Evolutionary conservation across 2,113 vertebrate species (phyloP).

Genomic region (Mungos mungo): DNA sequence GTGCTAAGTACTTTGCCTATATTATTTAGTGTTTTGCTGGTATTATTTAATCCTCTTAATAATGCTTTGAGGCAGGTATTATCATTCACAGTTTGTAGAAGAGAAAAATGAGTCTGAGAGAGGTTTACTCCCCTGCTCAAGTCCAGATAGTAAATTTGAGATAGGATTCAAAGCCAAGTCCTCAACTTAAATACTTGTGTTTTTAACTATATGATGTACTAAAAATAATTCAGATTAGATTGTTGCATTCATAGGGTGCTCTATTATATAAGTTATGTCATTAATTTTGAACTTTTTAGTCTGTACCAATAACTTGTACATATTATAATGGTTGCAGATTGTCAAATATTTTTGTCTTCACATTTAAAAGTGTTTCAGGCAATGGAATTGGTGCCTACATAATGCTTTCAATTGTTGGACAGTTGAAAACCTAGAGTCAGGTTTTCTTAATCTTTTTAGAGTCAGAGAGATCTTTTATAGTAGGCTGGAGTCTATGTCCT

Average conservation of each 20-base stretch:
- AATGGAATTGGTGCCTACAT: neutral
- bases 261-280: neutral
- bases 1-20: constrained; percentile 7
- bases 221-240: neutral
- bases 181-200: constrained; percentile 29
- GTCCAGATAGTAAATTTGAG: constrained; percentile 19
- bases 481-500: neutral
- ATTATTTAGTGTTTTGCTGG: neutral
- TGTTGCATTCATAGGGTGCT: neutral
- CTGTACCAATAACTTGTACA: neutral
- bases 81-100: constrained; percentile 45
- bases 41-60: constrained; percentile 10
- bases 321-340: neutral
- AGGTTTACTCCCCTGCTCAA: constrained; percentile 14
- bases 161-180: constrained; percentile 17
- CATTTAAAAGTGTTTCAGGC: neutral
- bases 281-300: constrained; percentile 46
- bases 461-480: neutral
- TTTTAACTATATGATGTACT: constrained; percentile 30
- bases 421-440: neutral
- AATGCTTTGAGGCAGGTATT: constrained; percentile 10
- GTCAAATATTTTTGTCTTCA: neutral
- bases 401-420: neutral
- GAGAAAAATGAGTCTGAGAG: constrained; percentile 12
- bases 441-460: neutral